Conservation (phyloP, 1,140 invertebrate species). For the Stegodyphus dumicola region DNA sequence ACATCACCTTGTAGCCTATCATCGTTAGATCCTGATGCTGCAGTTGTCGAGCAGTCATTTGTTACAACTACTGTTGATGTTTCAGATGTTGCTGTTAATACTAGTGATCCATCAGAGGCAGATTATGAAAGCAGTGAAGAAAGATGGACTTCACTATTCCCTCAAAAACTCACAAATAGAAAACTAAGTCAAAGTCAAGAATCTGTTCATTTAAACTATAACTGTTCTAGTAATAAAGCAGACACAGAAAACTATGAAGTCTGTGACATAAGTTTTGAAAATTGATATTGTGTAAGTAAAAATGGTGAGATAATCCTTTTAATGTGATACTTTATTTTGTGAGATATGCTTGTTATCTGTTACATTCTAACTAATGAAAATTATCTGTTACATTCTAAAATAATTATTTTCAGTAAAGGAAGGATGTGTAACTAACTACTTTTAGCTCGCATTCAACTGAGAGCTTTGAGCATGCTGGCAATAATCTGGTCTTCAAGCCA, state of each 20-base stretch:
- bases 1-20: slow-evolving; percentile 50
- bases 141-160: slow-evolving; percentile 28
- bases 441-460: no score
- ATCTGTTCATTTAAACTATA: background rate
- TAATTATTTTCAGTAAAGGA: no score
- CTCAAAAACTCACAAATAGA: background rate
- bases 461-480: no score
- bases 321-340: background rate
- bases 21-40: slow-evolving; percentile 26
- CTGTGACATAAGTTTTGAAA: slow-evolving; percentile 52
- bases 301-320: background rate
- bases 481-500: no score
- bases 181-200: background rate
- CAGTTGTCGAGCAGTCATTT: slow-evolving; percentile 20
- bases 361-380: no score
- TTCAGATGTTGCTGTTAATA: slow-evolving; percentile 48
- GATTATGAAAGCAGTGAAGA: slow-evolving; percentile 55
- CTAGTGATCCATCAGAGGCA: slow-evolving; percentile 43
- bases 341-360: background rate
- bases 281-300: slow-evolving; percentile 2
- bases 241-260: slow-evolving; percentile 40
- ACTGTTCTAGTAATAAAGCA: background rate
- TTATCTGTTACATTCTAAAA: no score
- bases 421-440: no score
- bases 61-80: slow-evolving; percentile 9